Evolutionary conservation across 2,888 invertebrate species (phyloP), one percentile per base, ranked within the genome.

Genomic region (Hyposoter didymator): DNA sequence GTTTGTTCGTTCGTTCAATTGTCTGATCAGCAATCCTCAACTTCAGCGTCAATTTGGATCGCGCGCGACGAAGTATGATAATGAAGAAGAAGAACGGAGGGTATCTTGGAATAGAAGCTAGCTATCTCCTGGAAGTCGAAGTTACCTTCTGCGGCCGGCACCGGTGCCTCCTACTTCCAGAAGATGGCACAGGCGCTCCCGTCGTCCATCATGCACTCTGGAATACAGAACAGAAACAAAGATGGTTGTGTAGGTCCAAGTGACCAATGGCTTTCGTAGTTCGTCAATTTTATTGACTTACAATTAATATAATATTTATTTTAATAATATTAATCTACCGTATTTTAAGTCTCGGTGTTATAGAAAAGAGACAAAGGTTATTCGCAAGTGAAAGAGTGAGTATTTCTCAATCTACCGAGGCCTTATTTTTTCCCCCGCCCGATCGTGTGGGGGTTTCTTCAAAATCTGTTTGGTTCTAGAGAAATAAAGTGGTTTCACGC

Each of bases 81-180:
- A 79, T 75, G 84, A 79, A 84, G 82, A 55, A 84, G 91, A 92
- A 91, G 91, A 92, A 90, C 87, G 87, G 87, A 89, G 90, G 91
- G 91, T 92, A 84, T 87, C 90, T 91, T 89, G 92, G 91, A 93
- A 94, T 94, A 94, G 94, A 94, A 95, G 95, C 94, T 95, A 95
- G 95, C 95, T 95, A 95, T 95, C 95, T 95, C 95, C 95, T 95
- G 95, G 94, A 94, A 94, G 94, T 94, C 94, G 94, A 94, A 93
- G 95, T 95, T 95, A 95, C 95, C 95, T 95, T 95, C 92, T 93
- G 92, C 93, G 90, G 92, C 92, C 91, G 93, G 91, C 91, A 93
- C 93, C 93, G 94, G 94, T 94, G 94, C 94, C 95, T 95, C 95
- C 95, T 95, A 95, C 95, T 95, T 95, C 95, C 95, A 95, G 95